These are phyloP conservation scores for Drosophila sp. DNA, from an alignment of 1,140 invertebrate genomes.

Conservation along the genomic window DNA sequence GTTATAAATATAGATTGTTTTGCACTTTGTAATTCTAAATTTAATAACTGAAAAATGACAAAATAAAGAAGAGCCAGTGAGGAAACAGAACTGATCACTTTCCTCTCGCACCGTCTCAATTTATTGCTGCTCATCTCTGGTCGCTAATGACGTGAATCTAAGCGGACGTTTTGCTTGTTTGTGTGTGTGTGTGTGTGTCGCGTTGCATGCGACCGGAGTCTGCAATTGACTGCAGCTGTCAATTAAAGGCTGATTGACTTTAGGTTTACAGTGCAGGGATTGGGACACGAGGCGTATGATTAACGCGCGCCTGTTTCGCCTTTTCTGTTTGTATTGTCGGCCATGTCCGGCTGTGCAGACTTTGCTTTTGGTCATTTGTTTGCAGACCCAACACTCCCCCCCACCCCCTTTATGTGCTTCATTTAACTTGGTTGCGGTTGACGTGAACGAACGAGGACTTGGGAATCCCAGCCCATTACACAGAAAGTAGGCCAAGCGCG, in stretches of 20 bases:
- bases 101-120: neutral
- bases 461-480: slow-evolving; percentile 74
- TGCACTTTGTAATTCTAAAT: too few relatives aligned
- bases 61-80: too few relatives aligned
- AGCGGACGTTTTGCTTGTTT: slow-evolving; percentile 15
- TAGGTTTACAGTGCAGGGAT: slow-evolving; percentile 45
- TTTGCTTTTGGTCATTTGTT: slow-evolving; percentile 61
- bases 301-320: slow-evolving; percentile 50
- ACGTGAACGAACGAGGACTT: slow-evolving; percentile 44
- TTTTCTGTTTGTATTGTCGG: neutral
- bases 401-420: slow-evolving; percentile 50
- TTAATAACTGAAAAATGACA: too few relatives aligned
- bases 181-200: slow-evolving; percentile 10
- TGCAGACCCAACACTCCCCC: slow-evolving; percentile 18
- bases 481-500: slow-evolving; percentile 77
- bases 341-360: slow-evolving; percentile 4
- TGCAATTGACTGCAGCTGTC: slow-evolving; percentile 71
- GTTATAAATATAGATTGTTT: too few relatives aligned
- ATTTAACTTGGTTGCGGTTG: slow-evolving; percentile 76
- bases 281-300: slow-evolving; percentile 71
- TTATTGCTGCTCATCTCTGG: slow-evolving; percentile 20
- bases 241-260: slow-evolving; percentile 80
- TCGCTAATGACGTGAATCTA: slow-evolving; percentile 20
- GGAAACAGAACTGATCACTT: neutral
- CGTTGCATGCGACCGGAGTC: slow-evolving; percentile 28